Conservation (phyloP, 2,113 vertebrate genomes). For the Callorhinus ursinus region DNA sequence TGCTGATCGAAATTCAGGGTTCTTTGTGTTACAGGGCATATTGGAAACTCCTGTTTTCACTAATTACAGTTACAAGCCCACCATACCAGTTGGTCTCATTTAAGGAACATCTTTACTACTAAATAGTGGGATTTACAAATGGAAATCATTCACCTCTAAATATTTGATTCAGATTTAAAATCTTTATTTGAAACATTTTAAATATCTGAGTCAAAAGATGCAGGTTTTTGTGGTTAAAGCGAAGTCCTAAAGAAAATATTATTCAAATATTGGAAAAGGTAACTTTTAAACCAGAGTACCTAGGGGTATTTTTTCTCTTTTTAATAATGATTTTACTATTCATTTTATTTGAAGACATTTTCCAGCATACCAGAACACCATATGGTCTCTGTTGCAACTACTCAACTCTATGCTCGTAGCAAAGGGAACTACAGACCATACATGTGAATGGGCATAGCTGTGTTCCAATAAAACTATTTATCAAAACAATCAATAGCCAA, state of each 20-base stretch:
- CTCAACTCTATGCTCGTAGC: not conserved
- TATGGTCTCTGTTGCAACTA: not conserved
- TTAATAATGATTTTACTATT: constrained; percentile 6
- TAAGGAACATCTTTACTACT: not conserved
- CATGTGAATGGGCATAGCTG: not conserved
- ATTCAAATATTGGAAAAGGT: constrained; percentile 61
- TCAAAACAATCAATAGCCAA: not conserved
- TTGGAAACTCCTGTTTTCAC: constrained; percentile 64
- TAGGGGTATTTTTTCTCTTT: constrained; percentile 64
- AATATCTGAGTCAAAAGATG: constrained; percentile 40
- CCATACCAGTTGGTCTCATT: not conserved
- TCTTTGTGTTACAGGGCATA: constrained; percentile 66
- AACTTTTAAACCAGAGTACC: constrained; percentile 66
- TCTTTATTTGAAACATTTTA: not conserved
- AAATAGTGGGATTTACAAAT: not conserved
- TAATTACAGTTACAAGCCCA: constrained; percentile 32
- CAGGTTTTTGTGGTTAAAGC: not conserved
- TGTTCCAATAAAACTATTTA: not conserved
- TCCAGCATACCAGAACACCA: not conserved
- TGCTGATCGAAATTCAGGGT: constrained; percentile 61
- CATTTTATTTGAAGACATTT: constrained; percentile 68
- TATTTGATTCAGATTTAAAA: not conserved
- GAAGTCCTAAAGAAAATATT: constrained; percentile 38
- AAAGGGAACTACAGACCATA: not conserved
- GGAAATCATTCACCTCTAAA: not conserved